Conservation (phyloP, 2,888 invertebrate genomes). For the Dasypolia templi region DNA sequence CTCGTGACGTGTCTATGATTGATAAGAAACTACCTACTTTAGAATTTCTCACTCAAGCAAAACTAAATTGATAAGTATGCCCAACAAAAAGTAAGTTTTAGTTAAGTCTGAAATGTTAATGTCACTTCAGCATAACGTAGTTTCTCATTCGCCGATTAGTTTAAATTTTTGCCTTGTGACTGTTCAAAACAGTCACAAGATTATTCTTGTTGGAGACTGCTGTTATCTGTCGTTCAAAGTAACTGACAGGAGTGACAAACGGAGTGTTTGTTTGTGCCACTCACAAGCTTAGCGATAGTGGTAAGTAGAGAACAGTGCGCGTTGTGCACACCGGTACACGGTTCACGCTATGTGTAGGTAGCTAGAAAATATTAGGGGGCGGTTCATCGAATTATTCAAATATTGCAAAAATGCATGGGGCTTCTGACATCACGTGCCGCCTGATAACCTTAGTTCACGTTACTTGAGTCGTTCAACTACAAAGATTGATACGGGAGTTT, state of each 20-base stretch:
- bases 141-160: background rate
- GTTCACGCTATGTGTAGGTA: too few species aligned
- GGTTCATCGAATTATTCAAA: too few species aligned
- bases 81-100: background rate
- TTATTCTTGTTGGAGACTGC: background rate
- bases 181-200: background rate
- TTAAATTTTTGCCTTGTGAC: background rate
- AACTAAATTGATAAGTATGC: background rate
- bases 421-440: background rate
- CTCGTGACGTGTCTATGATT: conserved; percentile 13
- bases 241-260: conserved; percentile 23
- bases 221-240: conserved; percentile 17
- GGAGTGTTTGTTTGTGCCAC: conserved; percentile 19
- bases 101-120: background rate
- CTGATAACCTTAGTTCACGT: background rate
- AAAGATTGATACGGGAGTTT: background rate
- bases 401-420: too few species aligned
- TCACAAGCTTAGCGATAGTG: background rate
- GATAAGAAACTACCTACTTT: conserved; percentile 5
- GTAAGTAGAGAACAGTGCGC: conserved; percentile 12
- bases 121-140: background rate
- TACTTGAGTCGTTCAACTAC: background rate
- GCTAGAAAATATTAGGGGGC: too few species aligned
- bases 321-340: conserved; percentile 18
- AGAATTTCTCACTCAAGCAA: background rate